A percentile compares a stretch with the other conserved stretches of the same genome.
Conservation (phyloP, 2,888 invertebrate genomes). For the Drosophila mimica region DNA sequence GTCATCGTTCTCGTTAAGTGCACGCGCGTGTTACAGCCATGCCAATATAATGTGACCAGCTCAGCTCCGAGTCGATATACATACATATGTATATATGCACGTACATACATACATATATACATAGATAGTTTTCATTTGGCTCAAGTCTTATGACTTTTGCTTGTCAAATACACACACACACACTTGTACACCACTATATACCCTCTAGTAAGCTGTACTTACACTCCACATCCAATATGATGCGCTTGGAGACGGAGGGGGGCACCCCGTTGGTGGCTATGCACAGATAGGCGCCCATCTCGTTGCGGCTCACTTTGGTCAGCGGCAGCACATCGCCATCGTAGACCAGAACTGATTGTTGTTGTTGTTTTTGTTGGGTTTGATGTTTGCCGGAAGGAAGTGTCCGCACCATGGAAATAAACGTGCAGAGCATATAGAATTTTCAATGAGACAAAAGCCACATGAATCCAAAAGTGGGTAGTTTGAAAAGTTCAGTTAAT, state of each 20-base stretch:
- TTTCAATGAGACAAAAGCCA: slow-evolving; percentile 48
- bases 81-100: too few species aligned
- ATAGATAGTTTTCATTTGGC: slow-evolving; percentile 48
- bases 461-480: slow-evolving; percentile 24
- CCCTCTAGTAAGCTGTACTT: slow-evolving; percentile 62
- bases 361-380: slow-evolving; percentile 24
- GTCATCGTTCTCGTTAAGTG: slow-evolving; percentile 71
- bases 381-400: slow-evolving; percentile 60
- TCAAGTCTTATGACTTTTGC: slow-evolving; percentile 41
- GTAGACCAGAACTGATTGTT: slow-evolving; percentile 90
- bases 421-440: slow-evolving; percentile 51
- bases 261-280: slow-evolving; percentile 92
- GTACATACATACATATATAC: background rate
- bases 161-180: slow-evolving; percentile 3
- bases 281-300: slow-evolving; percentile 86
- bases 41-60: slow-evolving; percentile 63
- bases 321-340: slow-evolving; percentile 94
- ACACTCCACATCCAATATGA: slow-evolving; percentile 96
- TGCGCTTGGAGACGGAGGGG: slow-evolving; percentile 95
- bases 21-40: slow-evolving; percentile 68
- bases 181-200: background rate
- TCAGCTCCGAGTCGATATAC: slow-evolving; percentile 15
- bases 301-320: slow-evolving; percentile 94
- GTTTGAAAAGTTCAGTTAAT: slow-evolving; percentile 13
- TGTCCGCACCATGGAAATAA: slow-evolving; percentile 62